Percentiles rank a stretch among this genome's conserved stretches.
These are phyloP conservation scores for Eudyptes chrysolophus DNA, from an alignment of 2,113 vertebrate genomes.

Conservation along the genomic window DNA sequence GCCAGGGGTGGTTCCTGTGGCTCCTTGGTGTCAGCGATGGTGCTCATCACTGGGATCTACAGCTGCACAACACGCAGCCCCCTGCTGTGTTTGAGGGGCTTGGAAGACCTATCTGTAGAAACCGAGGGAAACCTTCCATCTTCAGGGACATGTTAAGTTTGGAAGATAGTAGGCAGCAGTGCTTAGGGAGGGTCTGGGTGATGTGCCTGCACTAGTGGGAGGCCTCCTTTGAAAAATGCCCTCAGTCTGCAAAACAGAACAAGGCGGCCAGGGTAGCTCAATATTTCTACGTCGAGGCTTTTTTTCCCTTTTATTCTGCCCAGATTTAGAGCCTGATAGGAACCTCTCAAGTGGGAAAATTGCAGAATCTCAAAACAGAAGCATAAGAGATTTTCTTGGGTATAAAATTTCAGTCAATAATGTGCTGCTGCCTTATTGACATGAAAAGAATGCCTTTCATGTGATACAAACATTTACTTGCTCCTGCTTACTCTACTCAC, in stretches of 20 bases:
- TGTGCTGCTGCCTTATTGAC: constrained; percentile 53
- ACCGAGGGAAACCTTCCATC: neutral
- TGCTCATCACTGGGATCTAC: neutral
- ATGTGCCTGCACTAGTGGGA: neutral
- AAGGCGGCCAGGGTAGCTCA: neutral
- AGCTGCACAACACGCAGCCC: neutral
- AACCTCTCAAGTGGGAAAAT: constrained; percentile 43
- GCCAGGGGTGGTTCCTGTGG: neutral
- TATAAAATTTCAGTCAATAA: constrained; percentile 70
- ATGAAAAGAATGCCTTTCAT: constrained; percentile 35
- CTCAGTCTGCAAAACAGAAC: neutral
- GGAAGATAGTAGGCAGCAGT: neutral
- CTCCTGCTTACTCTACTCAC: constrained; percentile 63
- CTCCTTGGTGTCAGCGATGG: neutral
- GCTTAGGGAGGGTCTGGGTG: neutral
- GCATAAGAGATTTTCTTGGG: constrained; percentile 27
- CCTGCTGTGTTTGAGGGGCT: neutral
- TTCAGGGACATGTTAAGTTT: neutral
- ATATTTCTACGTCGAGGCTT: neutral
- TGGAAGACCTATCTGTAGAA: neutral
- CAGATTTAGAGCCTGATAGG: constrained; percentile 1
- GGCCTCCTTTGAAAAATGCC: neutral
- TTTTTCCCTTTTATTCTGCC: neutral
- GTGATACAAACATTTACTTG: constrained; percentile 59
- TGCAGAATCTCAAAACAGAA: constrained; percentile 34